Evolutionary conservation across 1,140 invertebrate species (phyloP).

Genomic region (Cotesia typhae): DNA sequence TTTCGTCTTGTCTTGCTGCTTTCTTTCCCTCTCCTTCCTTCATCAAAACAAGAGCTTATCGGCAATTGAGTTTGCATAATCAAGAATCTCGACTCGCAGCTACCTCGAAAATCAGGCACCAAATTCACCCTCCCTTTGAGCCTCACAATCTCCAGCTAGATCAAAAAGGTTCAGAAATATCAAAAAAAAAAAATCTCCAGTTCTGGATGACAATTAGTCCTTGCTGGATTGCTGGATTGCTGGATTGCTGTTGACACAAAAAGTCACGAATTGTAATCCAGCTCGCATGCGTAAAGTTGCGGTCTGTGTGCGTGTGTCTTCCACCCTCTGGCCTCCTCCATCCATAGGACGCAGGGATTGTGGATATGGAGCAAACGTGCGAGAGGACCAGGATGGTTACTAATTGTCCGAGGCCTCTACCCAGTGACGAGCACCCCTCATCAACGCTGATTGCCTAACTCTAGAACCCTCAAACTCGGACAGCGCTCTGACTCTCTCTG

Average conservation of each 20-base stretch:
- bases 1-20: not conserved
- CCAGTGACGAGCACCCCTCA: conserved; percentile 52
- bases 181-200: too few relatives aligned
- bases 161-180: not conserved
- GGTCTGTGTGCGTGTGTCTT: conserved; percentile 40
- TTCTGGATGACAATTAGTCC: too few relatives aligned
- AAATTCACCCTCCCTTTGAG: conserved; percentile 10
- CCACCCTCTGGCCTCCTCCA: conserved; percentile 24
- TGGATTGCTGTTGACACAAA: too few relatives aligned
- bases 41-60: conserved; percentile 21
- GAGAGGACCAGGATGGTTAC: conserved; percentile 50
- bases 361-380: conserved; percentile 20
- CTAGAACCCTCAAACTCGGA: conserved; percentile 58
- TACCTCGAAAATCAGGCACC: not conserved
- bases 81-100: not conserved
- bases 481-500: conserved; percentile 26
- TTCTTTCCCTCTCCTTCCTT: not conserved
- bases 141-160: not conserved
- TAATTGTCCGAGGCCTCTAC: conserved; percentile 62
- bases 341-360: conserved; percentile 17
- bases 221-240: too few relatives aligned
- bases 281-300: conserved; percentile 50
- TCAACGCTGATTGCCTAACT: conserved; percentile 67
- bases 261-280: conserved; percentile 43
- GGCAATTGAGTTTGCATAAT: conserved; percentile 39